A percentile compares a stretch with the other conserved stretches of the same genome.
Evolutionary conservation across 1,140 invertebrate genomes (phyloP).

Genomic region (Camponotus vicinus): DNA sequence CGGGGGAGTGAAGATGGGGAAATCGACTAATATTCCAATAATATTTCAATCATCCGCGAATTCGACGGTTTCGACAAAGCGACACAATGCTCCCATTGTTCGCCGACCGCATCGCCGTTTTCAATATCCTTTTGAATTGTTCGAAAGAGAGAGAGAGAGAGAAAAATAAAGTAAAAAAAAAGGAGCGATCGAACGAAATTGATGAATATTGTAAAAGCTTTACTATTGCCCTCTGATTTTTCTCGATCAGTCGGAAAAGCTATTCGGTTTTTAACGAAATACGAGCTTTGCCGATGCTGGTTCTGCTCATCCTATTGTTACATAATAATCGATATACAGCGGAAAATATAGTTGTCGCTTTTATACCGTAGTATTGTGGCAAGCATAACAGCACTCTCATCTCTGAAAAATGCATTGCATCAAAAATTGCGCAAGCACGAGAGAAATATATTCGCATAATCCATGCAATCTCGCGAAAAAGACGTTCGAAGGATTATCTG

Average conservation of each 20-base stretch:
- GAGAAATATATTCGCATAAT: background rate
- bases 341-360: background rate
- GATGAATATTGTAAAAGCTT: conserved; percentile 25
- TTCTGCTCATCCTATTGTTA: background rate
- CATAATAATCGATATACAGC: background rate
- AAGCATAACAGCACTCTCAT: too few species aligned
- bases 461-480: background rate
- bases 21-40: conserved; percentile 70
- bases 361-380: too few species aligned
- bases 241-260: conserved; percentile 35
- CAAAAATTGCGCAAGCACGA: background rate
- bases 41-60: conserved; percentile 65
- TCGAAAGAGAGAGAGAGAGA: background rate
- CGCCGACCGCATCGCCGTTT: background rate
- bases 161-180: background rate
- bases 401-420: background rate
- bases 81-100: conserved; percentile 24
- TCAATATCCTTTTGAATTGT: background rate
- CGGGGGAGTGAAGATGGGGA: too few species aligned
- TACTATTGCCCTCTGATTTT: conserved; percentile 5
- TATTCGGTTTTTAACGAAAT: conserved; percentile 34
- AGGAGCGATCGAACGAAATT: background rate
- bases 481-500: background rate
- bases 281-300: background rate
- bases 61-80: conserved; percentile 13